These are phyloP conservation scores for Hippocampus guttulatus DNA, from an alignment of 2,113 vertebrate genomes.

Conservation along the genomic window DNA sequence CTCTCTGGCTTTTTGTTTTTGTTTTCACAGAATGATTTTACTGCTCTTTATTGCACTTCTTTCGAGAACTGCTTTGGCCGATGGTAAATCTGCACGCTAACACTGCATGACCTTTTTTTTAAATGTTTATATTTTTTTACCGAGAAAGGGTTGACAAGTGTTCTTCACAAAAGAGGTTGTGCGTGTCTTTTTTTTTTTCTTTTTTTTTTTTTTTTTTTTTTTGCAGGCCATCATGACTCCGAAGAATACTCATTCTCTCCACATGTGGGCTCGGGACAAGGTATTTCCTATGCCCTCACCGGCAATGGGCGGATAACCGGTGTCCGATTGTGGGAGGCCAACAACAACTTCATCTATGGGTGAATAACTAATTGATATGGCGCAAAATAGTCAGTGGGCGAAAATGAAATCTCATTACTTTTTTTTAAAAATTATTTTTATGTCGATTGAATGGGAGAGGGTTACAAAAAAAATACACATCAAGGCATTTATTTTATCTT, in stretches of 20 bases:
- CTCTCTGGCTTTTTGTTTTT: not conserved
- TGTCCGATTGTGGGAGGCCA: slow-evolving; percentile 18
- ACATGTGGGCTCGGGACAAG: slow-evolving; percentile 19
- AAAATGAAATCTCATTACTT: too few relatives aligned
- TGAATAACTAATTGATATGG: slow-evolving; percentile 2
- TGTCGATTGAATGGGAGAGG: too few relatives aligned
- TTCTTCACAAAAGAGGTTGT: not conserved
- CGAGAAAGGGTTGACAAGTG: not conserved
- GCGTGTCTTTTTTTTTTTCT: not conserved
- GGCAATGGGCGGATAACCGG: slow-evolving; percentile 31
- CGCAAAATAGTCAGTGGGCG: not conserved
- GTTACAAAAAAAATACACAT: too few relatives aligned
- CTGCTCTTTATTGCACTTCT: not conserved
- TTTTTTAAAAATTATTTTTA: too few relatives aligned
- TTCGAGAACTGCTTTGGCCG: not conserved
- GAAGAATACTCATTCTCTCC: slow-evolving; percentile 19
- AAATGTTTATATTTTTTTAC: too few relatives aligned
- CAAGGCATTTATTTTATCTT: not conserved
- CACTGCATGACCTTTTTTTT: too few relatives aligned
- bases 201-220: too few relatives aligned
- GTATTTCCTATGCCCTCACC: not conserved
- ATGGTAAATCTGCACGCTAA: not conserved
- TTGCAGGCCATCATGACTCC: not conserved
- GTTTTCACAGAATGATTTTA: not conserved
- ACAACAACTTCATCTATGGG: slow-evolving; percentile 13